Evolutionary conservation across 2,113 vertebrate species (phyloP).

Genomic region (Prolemur simus): DNA sequence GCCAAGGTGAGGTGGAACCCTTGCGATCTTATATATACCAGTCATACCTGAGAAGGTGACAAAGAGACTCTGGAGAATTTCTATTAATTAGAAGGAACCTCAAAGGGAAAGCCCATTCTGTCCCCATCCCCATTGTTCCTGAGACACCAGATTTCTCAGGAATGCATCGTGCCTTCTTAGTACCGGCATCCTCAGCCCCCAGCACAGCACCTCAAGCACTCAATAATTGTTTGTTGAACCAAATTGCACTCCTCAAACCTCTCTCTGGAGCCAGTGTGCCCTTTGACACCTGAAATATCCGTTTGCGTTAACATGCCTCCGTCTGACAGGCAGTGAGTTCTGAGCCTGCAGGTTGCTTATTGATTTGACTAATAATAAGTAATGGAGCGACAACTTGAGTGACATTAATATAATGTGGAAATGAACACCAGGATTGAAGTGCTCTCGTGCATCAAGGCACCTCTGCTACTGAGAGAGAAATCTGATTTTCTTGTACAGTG

Average conservation of each 20-base stretch:
- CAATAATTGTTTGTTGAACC: background rate
- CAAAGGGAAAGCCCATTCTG: background rate
- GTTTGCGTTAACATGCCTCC: background rate
- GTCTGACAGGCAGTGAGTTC: slow-evolving; percentile 24
- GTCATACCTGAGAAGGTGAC: background rate
- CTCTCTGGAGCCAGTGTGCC: background rate
- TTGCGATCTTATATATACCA: background rate
- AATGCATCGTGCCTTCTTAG: background rate
- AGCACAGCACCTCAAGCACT: background rate
- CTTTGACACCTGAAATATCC: background rate
- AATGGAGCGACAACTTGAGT: slow-evolving; percentile 62
- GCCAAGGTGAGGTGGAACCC: background rate
- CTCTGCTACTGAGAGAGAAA: background rate
- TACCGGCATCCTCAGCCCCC: background rate
- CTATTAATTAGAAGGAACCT: background rate
- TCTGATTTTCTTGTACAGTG: slow-evolving; percentile 2
- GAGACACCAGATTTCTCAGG: background rate
- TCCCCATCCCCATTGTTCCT: background rate
- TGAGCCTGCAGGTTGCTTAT: slow-evolving; percentile 50
- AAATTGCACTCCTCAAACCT: background rate
- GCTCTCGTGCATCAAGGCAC: background rate
- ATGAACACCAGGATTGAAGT: slow-evolving; percentile 6
- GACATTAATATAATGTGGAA: slow-evolving; percentile 59
- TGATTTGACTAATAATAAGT: slow-evolving; percentile 69
- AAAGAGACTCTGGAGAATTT: background rate